phyloP scores from a whole-genome alignment of 1,140 invertebrate genomes.

The Ditylenchus dipsaci region DNA sequence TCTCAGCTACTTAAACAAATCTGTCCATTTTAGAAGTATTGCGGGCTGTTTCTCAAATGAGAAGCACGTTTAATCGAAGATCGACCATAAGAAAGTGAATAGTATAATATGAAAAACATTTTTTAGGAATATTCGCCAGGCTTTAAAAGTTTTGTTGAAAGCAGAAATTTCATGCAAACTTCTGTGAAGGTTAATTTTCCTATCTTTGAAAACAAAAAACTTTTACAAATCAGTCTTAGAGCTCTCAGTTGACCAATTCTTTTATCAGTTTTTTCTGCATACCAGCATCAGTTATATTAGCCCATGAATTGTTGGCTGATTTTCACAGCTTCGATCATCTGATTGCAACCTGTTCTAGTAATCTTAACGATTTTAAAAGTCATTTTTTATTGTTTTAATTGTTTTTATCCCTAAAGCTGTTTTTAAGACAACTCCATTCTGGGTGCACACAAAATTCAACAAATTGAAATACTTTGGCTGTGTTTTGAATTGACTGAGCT shows the following conservation, averaged over 20 bases:
- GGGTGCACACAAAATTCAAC: background rate
- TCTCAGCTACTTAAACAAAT: too few relatives aligned
- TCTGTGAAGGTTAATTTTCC: background rate
- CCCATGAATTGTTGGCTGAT: slow-evolving; percentile 18
- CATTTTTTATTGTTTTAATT: too few relatives aligned
- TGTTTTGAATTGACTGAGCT: slow-evolving; percentile 32
- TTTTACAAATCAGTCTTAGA: background rate
- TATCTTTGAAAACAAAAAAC: background rate
- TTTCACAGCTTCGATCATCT: slow-evolving; percentile 4
- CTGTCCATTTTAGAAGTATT: too few relatives aligned
- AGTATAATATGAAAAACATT: too few relatives aligned
- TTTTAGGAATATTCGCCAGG: slow-evolving; percentile 6
- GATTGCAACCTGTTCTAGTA: background rate
- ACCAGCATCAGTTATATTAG: slow-evolving; percentile 6
- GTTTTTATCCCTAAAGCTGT: too few relatives aligned
- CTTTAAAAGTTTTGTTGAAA: slow-evolving; percentile 5
- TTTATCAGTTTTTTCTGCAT: background rate
- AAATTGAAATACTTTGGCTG: slow-evolving; percentile 10
- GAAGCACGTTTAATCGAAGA: too few relatives aligned
- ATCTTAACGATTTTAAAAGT: background rate
- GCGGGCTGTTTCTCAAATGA: too few relatives aligned
- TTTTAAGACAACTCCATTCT: background rate
- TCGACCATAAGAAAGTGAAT: too few relatives aligned
- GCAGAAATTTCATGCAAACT: background rate
- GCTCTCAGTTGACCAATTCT: background rate